phyloP scores from a whole-genome alignment of 2,888 invertebrate genomes.

The Nymphalis c-album region DNA sequence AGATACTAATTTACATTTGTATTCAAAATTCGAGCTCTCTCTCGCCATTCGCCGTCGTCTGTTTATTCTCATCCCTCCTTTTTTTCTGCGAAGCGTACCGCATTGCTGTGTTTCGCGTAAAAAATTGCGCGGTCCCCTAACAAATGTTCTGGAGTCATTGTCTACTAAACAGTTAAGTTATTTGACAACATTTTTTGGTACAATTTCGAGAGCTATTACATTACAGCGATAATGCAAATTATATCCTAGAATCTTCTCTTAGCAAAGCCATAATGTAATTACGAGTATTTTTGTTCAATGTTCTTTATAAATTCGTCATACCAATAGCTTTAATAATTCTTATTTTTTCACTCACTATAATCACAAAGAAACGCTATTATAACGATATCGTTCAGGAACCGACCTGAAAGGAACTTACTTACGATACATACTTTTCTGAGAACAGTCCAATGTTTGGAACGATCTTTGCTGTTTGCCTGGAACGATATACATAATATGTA shows the following conservation, averaged over 20 bases:
- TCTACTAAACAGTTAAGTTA: constrained; percentile 57
- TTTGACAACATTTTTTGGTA: constrained; percentile 28
- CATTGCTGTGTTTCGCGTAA: constrained; percentile 80
- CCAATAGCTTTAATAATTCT: too few relatives aligned
- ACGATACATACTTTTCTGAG: too few relatives aligned
- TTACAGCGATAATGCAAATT: constrained; percentile 4
- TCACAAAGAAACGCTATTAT: too few relatives aligned
- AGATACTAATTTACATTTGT: constrained; percentile 83
- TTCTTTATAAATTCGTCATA: too few relatives aligned
- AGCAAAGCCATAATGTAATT: too few relatives aligned
- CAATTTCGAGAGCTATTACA: constrained; percentile 22
- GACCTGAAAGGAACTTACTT: too few relatives aligned
- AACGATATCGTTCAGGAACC: too few relatives aligned
- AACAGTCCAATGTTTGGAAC: too few relatives aligned
- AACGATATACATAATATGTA: too few relatives aligned
- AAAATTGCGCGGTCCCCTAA: constrained; percentile 75
- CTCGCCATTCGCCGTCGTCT: constrained; percentile 78
- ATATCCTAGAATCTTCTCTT: not conserved
- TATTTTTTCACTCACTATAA: too few relatives aligned
- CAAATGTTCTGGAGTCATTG: constrained; percentile 68
- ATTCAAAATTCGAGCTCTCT: constrained; percentile 82
- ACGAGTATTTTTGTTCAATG: too few relatives aligned
- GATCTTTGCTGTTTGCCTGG: too few relatives aligned
- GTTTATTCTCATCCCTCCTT: constrained; percentile 78
- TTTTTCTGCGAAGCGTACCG: constrained; percentile 73